Evolutionary conservation across 2,797 vertebrate species (phyloP), one percentile per base, ranked within the genome.

Genomic region (Amblyopsis hoosieri): DNA sequence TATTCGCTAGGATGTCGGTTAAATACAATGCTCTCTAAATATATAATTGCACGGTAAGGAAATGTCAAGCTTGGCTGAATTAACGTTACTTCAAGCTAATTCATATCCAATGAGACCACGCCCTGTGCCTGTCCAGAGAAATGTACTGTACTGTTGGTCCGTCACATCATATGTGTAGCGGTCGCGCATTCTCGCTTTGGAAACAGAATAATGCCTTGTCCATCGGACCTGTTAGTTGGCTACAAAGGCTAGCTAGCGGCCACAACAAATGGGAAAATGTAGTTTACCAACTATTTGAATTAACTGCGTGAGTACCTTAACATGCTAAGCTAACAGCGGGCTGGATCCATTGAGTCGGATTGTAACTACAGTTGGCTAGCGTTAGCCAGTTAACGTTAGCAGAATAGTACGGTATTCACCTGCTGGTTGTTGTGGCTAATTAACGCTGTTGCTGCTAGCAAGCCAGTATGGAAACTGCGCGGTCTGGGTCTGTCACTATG

Each of bases 21-120:
- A 37, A 37, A 37, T 9, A 9, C 7, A 9, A 4, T 8, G 9
- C 37, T 37, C 1, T 37, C 9, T 37, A 37, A 37, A 9, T 37
- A 37, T 37, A 23, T 23, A 23, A 23, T 23, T 23, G 37, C 37
- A 37, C 9, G 37, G 37, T 37, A 37, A 37, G 37, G 37, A 2
- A 37, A 37, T 37, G 37, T 37, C 37, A 37, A 9, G 37, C 1
- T 37, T 37, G 37, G 7, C 37, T 37, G 37, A 37, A 37, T 37
- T 37, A 37, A 9, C 37, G 7, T 37, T 37, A 37, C 37, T 37
- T 37, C 6, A 37, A 37, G 47, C 12, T 87, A 86, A 84, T 87
- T 84, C 82, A 88, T 90, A 90, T 88, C 79, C 80, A 89, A 88
- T 90, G 85, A 89, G 88, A 77, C 84, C 80, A 76, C 88, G 86